Evolutionary conservation across 2,797 vertebrate species (phyloP), one percentile per base, ranked within the genome.

Genomic region (Enteromius anoplus): DNA sequence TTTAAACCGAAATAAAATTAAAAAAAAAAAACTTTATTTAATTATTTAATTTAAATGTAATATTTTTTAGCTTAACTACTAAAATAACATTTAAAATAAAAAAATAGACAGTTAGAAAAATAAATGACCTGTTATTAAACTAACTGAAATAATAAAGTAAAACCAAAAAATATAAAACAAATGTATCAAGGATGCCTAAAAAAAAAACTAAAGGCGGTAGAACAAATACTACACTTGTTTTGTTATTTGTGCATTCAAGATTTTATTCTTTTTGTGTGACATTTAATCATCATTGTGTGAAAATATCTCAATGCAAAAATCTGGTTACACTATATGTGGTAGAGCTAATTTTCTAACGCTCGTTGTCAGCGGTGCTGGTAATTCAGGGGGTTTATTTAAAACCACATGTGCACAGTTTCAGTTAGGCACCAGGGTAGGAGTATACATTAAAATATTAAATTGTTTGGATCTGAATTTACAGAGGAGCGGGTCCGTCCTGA

Each of bases 401-500:
- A 72, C 8, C 7, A 69, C 5, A 14, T n/a, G 21, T 12, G 1
- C 47, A 32, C 15, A 3, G 2, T 51, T 21, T 72, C 19, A 6
- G 4, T 32, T 0, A 29, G 34, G 11, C 11, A 19, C 4, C 34
- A 26, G 34, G 26, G 26, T 17, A 37, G 26, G 29, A 64, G 62
- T 64, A 17, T 49, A 21, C n/a, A 3, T 6, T 21, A 40, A 45
- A 58, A 19, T 3, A 4, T 3, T 21, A 68, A 68, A 29, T 34
- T 2, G 45, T 45, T 19, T 17, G 5, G 3, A n/a, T 69, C 7
- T 84, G 32, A 3, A 23, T 77, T 34, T 72, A 32, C 40, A 84
- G 85, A 84, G 1, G 81, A 85, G 49, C 75, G 82, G 4, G 14
- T 88, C n/a, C 53, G 80, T 19, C 40, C 87, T 78, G 93, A 94